Evolutionary conservation across 2,888 invertebrate species (phyloP), one percentile per base, ranked within the genome.

Genomic region (Stenurella melanura): DNA sequence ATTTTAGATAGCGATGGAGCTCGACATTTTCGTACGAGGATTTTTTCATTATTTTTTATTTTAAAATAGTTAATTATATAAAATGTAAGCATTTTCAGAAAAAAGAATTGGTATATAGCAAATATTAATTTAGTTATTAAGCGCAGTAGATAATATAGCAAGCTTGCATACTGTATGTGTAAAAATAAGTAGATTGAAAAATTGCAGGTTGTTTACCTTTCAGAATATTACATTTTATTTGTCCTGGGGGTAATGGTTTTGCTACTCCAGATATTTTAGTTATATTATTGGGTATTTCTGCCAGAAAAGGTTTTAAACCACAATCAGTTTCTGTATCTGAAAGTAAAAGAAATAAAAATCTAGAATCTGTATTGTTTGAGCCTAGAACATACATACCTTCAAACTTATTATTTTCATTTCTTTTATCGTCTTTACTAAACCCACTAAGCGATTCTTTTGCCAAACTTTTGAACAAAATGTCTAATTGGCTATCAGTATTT

Each of bases 161-260:
- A n/a, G n/a, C 7, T 34, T 34, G 7, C 30, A 34, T n/a, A n/a
- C n/a, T 7, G 7, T 34, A 34, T 7, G 7, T 54, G 17, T 54
- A n/a, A 54, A 9, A 54, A 4, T 54, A 6, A 54, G 6, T 38
- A 18, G 21, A 26, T 26, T 64, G 17, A 9, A 3, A 34, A 34
- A 7, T 34, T 34, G 7, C 30, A 34, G 7, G 7, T 54, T 18
- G 19, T 77, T 92, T 92, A 90, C 96, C 96, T 92, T 98, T 98
- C 73, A 98, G 91, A 88, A 98, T 97, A 90, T 96, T 98, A 90
- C 98, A 98, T 90, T 98, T 98, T 79, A 98, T 92, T 87, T 97
- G 96, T 81, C 97, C 96, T 10, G 96, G 96, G 63, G 97, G 97
- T 76, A 97, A 92, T 21, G 95, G 94, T 85, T 94, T 93, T 19